These are phyloP conservation scores for Piprites chloris DNA, from an alignment of 2,113 vertebrate genomes.

Conservation along the genomic window DNA sequence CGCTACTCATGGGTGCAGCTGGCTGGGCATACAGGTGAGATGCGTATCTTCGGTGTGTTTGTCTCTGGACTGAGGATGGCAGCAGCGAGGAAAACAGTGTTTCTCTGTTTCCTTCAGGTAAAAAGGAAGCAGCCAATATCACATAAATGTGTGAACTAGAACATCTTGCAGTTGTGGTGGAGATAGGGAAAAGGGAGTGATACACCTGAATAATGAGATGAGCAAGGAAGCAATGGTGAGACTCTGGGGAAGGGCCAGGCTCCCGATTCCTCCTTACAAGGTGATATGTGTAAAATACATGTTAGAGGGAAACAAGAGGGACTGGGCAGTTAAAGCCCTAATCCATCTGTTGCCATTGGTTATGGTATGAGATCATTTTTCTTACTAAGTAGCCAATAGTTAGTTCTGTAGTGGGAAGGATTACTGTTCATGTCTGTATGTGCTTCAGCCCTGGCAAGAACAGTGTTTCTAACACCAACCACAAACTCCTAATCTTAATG, in stretches of 20 bases:
- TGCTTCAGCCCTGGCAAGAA: neutral
- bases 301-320: neutral
- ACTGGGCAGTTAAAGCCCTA: neutral
- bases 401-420: neutral
- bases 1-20: slow-evolving; percentile 93
- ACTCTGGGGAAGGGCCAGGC: neutral
- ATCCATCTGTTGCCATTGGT: neutral
- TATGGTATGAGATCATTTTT: neutral
- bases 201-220: neutral
- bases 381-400: neutral
- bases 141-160: neutral
- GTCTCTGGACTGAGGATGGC: neutral
- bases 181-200: neutral
- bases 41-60: neutral
- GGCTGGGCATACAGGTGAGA: slow-evolving; percentile 92
- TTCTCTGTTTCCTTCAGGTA: neutral
- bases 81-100: neutral
- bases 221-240: neutral
- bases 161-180: neutral
- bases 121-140: neutral
- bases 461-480: neutral
- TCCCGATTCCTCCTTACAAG: neutral
- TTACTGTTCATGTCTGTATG: neutral
- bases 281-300: neutral
- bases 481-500: neutral